phyloP scores from a whole-genome alignment of 2,113 vertebrate genomes.

The Coregonus clupeaformis region DNA sequence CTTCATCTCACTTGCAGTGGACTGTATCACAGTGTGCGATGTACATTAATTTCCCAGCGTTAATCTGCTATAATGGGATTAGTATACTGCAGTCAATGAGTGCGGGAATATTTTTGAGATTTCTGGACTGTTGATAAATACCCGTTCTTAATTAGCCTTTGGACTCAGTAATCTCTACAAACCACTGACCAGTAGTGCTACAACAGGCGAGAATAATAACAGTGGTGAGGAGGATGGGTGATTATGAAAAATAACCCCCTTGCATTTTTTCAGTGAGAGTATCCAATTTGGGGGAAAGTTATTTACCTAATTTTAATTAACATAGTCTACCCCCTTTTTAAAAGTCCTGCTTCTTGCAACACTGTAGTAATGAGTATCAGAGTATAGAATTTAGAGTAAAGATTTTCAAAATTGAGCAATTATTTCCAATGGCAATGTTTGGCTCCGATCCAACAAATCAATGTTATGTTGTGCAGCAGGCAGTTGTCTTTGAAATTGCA shows the following conservation, averaged over 20 bases:
- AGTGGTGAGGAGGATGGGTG: background rate
- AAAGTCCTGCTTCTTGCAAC: background rate
- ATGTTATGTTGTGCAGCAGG: background rate
- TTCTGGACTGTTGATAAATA: background rate
- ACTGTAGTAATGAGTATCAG: background rate
- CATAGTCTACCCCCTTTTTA: background rate
- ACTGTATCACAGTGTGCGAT: too few species aligned
- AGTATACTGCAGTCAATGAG: conserved; percentile 31
- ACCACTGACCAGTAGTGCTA: background rate
- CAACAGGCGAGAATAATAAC: background rate
- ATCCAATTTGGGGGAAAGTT: background rate
- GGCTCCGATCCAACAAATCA: background rate
- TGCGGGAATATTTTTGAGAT: conserved; percentile 13
- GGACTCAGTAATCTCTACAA: background rate
- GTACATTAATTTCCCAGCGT: conserved; percentile 25
- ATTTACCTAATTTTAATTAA: background rate
- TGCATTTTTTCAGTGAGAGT: background rate
- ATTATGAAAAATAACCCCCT: background rate
- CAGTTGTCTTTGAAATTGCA: background rate
- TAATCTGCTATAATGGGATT: conserved; percentile 35
- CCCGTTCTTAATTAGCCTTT: background rate
- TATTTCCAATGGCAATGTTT: background rate
- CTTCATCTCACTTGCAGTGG: too few species aligned
- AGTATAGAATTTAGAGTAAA: background rate
- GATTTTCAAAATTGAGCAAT: background rate